These are phyloP conservation scores for Dasypolia templi DNA, from an alignment of 2,888 invertebrate species.

Conservation along the genomic window DNA sequence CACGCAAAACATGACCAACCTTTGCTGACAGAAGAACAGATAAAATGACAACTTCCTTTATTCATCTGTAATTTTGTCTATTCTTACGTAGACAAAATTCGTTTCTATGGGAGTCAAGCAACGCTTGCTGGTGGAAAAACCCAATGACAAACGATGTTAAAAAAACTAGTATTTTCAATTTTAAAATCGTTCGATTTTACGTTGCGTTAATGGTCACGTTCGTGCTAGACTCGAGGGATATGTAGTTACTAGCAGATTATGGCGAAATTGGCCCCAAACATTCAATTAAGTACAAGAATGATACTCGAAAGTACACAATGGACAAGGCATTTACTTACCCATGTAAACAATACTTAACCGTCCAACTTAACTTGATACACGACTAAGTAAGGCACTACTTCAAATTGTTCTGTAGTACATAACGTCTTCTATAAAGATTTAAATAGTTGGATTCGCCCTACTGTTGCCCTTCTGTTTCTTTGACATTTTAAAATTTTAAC, in stretches of 20 bases:
- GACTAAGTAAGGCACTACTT: background rate
- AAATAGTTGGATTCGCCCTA: background rate
- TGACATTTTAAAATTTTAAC: no score
- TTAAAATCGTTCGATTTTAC: no score
- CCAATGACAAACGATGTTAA: no score
- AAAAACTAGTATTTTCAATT: no score
- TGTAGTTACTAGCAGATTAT: background rate
- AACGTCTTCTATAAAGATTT: background rate
- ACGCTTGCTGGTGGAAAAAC: no score
- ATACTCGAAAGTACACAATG: constrained; percentile 23
- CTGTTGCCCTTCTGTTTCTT: background rate
- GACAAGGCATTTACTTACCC: constrained; percentile 12
- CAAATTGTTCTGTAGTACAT: background rate
- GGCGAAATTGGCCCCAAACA: constrained; percentile 12
- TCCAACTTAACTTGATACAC: background rate
- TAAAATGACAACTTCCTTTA: no score
- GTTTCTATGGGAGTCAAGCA: no score
- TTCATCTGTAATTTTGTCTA: no score
- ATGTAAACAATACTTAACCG: constrained; percentile 29
- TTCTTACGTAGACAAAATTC: no score
- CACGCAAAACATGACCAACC: no score
- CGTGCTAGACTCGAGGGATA: background rate
- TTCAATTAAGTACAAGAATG: constrained; percentile 5
- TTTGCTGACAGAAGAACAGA: no score
- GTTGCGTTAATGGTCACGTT: background rate